A percentile compares a stretch with the other conserved stretches of the same genome.
phyloP scores from a whole-genome alignment of 2,797 vertebrate species.

The Heteromormyrus szaboi region DNA sequence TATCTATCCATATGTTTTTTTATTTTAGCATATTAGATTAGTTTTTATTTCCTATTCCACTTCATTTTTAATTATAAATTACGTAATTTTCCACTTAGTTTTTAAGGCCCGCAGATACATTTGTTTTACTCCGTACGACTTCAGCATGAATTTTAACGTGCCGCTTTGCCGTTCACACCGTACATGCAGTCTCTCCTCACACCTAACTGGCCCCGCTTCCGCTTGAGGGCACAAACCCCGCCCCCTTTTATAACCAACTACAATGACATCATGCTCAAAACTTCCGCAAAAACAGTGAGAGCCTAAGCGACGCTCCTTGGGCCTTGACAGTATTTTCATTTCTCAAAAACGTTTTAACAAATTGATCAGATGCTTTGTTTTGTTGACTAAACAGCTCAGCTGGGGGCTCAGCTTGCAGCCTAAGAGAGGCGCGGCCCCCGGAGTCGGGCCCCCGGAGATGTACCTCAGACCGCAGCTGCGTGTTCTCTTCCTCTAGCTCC shows the following conservation, averaged over 20 bases:
- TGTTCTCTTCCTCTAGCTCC: conserved; percentile 91
- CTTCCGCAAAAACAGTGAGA: background rate
- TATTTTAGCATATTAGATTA: background rate
- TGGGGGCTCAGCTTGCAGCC: background rate
- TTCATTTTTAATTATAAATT: background rate
- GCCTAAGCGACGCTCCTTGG: background rate
- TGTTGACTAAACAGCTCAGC: background rate
- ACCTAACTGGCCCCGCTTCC: background rate
- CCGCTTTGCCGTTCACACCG: background rate
- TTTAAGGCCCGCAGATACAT: background rate
- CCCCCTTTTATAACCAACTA: background rate
- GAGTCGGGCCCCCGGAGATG: background rate
- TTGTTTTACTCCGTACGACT: background rate
- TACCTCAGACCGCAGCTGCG: conserved; percentile 81
- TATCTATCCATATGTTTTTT: background rate
- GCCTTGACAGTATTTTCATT: background rate
- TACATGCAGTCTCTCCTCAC: background rate
- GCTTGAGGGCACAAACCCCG: background rate
- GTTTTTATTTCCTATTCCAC: background rate
- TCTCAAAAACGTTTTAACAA: background rate
- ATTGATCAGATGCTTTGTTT: background rate
- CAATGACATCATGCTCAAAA: background rate
- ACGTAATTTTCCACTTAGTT: background rate
- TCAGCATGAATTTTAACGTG: background rate
- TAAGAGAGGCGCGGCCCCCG: background rate